Conservation (phyloP, 2,888 invertebrate genomes). For the Cantharis lateralis region DNA sequence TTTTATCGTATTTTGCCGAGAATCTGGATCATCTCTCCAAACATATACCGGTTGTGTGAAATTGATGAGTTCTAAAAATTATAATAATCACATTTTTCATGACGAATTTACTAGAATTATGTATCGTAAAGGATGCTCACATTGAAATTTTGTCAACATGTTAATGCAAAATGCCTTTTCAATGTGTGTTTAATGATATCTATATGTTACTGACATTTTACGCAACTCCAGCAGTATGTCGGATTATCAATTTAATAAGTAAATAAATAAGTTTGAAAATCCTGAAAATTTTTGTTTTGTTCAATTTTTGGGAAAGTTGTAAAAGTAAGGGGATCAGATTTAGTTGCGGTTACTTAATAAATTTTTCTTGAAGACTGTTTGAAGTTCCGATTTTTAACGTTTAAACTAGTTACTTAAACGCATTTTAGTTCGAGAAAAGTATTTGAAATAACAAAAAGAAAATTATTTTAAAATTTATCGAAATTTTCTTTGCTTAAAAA, state of each 20-base stretch:
- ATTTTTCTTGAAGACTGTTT: too few relatives aligned
- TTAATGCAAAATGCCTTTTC: neutral
- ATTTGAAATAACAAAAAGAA: too few relatives aligned
- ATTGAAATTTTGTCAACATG: neutral
- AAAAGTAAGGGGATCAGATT: too few relatives aligned
- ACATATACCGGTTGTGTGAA: conserved; percentile 96
- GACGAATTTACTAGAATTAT: neutral
- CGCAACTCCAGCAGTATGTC: neutral
- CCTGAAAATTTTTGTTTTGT: too few relatives aligned
- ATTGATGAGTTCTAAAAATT: conserved; percentile 81
- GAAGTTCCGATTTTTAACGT: too few relatives aligned
- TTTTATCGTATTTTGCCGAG: conserved; percentile 86
- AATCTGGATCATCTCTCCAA: conserved; percentile 90
- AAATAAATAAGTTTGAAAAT: too few relatives aligned
- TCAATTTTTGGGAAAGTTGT: too few relatives aligned
- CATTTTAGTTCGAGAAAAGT: too few relatives aligned
- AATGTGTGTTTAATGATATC: neutral
- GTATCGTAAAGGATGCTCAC: neutral
- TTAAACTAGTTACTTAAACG: too few relatives aligned
- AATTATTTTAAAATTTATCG: too few relatives aligned
- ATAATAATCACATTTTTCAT: neutral
- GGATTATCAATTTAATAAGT: neutral
- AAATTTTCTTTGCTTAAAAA: too few relatives aligned
- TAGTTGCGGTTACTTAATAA: too few relatives aligned
- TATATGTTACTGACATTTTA: neutral